phyloP scores from a whole-genome alignment of 2,113 vertebrate genomes.

The Microtus richardsoni region DNA sequence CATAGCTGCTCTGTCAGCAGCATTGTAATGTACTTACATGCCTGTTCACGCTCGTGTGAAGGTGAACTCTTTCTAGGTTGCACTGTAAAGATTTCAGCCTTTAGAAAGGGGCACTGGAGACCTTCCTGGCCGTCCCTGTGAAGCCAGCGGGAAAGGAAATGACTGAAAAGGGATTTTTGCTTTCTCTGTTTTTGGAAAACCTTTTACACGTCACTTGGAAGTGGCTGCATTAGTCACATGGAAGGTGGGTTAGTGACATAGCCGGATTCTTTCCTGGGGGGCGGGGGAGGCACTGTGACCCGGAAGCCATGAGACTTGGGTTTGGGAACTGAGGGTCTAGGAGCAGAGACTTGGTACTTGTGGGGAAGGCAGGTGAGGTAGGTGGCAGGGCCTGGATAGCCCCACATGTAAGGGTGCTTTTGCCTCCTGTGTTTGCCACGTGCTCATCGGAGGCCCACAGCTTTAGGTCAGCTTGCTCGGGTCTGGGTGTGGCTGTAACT shows the following conservation, averaged over 20 bases:
- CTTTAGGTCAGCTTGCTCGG: background rate
- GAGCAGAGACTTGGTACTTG: background rate
- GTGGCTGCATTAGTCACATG: background rate
- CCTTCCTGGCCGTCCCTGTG: background rate
- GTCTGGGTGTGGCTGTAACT: background rate
- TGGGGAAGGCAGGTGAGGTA: background rate
- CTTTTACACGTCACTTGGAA: background rate
- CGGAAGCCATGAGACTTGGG: background rate
- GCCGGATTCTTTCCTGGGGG: background rate
- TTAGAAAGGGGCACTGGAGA: background rate
- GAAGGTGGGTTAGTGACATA: background rate
- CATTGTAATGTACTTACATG: background rate
- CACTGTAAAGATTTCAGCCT: background rate
- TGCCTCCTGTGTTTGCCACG: background rate
- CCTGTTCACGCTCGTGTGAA: background rate
- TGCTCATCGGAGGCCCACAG: background rate
- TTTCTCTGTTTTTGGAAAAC: background rate
- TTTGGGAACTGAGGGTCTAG: background rate
- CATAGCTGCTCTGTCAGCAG: background rate
- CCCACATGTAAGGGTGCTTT: background rate
- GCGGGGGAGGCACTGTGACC: background rate
- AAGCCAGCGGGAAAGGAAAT: background rate
- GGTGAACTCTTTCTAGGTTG: background rate
- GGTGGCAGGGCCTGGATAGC: background rate
- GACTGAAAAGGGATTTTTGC: background rate